Percentiles rank a stretch among this genome's conserved stretches.
Conservation (phyloP, 2,888 invertebrate genomes). For the Stegana nigrithorax region DNA sequence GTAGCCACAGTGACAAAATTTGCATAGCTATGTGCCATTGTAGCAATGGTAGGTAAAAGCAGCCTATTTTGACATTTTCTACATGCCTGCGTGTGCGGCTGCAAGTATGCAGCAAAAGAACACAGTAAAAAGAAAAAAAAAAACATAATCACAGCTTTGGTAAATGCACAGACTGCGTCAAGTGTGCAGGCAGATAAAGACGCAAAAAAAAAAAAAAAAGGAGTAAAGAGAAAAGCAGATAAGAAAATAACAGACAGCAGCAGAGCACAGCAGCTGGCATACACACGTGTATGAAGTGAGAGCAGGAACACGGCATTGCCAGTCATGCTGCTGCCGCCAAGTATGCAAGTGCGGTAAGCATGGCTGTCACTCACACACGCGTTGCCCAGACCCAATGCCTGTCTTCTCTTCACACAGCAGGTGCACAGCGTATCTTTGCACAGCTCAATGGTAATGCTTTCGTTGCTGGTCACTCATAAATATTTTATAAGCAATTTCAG, state of each 20-base stretch:
- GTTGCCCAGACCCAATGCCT: too few species aligned
- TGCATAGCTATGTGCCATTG: too few species aligned
- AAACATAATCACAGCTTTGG: conserved; percentile 42
- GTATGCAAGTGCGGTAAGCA: neutral
- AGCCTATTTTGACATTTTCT: conserved; percentile 44
- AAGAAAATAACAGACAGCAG: neutral
- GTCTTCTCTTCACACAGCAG: too few species aligned
- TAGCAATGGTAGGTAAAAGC: too few species aligned
- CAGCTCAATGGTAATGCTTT: conserved; percentile 6
- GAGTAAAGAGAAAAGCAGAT: neutral
- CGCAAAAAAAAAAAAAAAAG: neutral
- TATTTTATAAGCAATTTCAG: conserved; percentile 49
- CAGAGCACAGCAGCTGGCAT: too few species aligned
- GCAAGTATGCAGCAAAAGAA: conserved; percentile 46
- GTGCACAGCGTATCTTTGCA: conserved; percentile 7
- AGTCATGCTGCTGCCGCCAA: conserved; percentile 3
- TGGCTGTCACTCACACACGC: too few species aligned
- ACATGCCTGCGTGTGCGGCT: conserved; percentile 34
- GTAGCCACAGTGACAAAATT: too few species aligned
- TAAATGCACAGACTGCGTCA: conserved; percentile 35
- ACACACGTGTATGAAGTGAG: too few species aligned
- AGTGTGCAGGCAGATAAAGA: neutral
- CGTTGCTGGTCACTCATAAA: conserved; percentile 37
- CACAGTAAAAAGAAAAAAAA: too few species aligned
- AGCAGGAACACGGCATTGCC: too few species aligned